phyloP scores from a whole-genome alignment of 2,888 invertebrate species.

The Drosophila helvetica region DNA sequence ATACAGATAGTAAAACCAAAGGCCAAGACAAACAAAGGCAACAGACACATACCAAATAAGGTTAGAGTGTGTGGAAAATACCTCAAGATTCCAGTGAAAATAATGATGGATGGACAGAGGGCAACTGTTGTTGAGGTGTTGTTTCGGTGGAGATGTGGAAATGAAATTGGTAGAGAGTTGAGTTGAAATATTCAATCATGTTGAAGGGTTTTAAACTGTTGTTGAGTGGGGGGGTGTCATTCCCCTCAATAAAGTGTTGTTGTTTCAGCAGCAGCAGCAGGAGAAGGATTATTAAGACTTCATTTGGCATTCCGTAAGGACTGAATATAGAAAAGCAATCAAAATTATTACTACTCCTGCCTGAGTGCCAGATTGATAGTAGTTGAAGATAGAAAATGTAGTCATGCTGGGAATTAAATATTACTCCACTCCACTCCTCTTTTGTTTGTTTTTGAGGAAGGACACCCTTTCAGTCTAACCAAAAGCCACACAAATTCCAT shows the following conservation, averaged over 20 bases:
- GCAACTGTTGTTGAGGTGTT: slow-evolving; percentile 4
- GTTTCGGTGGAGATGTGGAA: slow-evolving; percentile 17
- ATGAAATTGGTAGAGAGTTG: slow-evolving; percentile 28
- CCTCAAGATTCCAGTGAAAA: slow-evolving; percentile 22
- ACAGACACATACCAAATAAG: slow-evolving; percentile 23
- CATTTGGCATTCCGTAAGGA: slow-evolving; percentile 16
- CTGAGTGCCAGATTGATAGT: not conserved
- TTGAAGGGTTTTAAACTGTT: slow-evolving; percentile 29
- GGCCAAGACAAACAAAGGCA: slow-evolving; percentile 32
- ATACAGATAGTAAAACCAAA: slow-evolving; percentile 28
- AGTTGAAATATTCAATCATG: slow-evolving; percentile 41
- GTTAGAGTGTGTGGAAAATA: slow-evolving; percentile 8
- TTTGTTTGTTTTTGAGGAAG: not conserved
- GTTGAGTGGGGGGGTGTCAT: not conserved
- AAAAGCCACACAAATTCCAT: too few relatives aligned
- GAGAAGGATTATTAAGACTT: slow-evolving; percentile 12
- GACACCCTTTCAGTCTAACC: not conserved
- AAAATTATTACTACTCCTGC: slow-evolving; percentile 22
- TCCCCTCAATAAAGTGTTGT: slow-evolving; percentile 25
- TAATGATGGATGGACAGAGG: slow-evolving; percentile 38
- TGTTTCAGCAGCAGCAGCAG: slow-evolving; percentile 7
- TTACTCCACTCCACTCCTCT: not conserved
- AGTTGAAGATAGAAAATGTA: not conserved
- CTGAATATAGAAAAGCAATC: slow-evolving; percentile 21
- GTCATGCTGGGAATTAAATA: not conserved